Evolutionary conservation across 2,797 vertebrate species (phyloP), one percentile per base, ranked within the genome.

Genomic region (Schizothorax lantsangensis): DNA sequence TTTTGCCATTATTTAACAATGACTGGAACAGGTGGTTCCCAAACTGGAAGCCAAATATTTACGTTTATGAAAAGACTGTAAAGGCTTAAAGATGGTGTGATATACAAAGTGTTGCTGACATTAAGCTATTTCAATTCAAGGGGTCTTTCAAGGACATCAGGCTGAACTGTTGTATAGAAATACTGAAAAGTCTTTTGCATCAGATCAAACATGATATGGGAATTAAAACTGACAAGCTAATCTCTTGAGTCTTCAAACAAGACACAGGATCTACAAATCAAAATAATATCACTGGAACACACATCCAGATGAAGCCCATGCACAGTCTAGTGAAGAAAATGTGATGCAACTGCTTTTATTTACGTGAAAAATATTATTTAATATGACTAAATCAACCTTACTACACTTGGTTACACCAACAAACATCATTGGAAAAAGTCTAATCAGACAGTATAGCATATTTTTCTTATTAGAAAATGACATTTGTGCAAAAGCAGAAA

Each of bases 401-500:
- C n/a, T n/a, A n/a, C n/a, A n/a, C n/a, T n/a, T n/a, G n/a, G n/a
- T n/a, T n/a, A n/a, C 10, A 33, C 12, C n/a, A n/a, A n/a, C n/a
- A n/a, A n/a, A n/a, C n/a, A n/a, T n/a, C n/a, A n/a, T n/a, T n/a
- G n/a, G n/a, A n/a, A n/a, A n/a, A n/a, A n/a, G n/a, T n/a, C n/a
- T n/a, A n/a, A n/a, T n/a, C n/a, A n/a, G n/a, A n/a, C n/a, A n/a
- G n/a, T n/a, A n/a, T n/a, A n/a, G n/a, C n/a, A n/a, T n/a, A n/a
- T n/a, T n/a, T n/a, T n/a, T n/a, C n/a, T n/a, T 77, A 21, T 11
- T 64, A 15, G 71, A 14, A 8, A 6, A 6, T 23, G 19, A 78
- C 15, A 57, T 81, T 75, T 86, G 40, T 68, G 47, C 79, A 81
- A 62, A 88, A 43, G 43, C 43, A 43, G 43, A 74, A 85, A 82